Conservation (phyloP, 2,113 vertebrate species). For the cattle (Bos taurus) region ARS-UCD2.0 NC_037331.1:26763001-26763500, state of each 20-base stretch:
- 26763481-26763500: background rate
- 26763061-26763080: background rate
- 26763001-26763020: background rate
- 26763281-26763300: background rate
- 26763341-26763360: background rate
- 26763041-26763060: background rate
- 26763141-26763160: background rate
- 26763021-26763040: background rate
- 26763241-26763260: background rate
- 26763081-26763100: background rate
- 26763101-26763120: background rate
- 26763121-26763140: background rate
- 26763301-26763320: background rate
- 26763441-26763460: background rate
- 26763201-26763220: background rate
- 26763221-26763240: background rate
- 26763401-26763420: background rate
- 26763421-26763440: background rate
- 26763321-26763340: background rate
- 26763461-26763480: background rate
- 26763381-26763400: background rate
- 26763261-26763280: background rate
- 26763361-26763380: background rate
- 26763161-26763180: background rate
- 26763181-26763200: background rate